Evolutionary conservation across 2,113 vertebrate species (phyloP), one percentile per base, ranked within the genome.

Genomic region (Panthera tigris): DNA sequence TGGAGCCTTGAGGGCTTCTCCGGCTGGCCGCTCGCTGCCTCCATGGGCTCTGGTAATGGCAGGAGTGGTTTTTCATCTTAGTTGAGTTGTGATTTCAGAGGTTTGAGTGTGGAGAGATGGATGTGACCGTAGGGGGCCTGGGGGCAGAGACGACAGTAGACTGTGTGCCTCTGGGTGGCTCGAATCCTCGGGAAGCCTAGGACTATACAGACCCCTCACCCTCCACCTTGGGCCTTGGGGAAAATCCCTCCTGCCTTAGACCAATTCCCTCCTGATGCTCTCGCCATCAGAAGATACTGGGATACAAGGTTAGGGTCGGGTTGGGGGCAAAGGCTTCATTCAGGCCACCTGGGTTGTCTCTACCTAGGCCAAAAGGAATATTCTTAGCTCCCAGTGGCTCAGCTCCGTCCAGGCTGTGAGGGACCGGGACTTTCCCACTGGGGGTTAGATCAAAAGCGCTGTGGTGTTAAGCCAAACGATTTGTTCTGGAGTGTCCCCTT

Each of bases 101-200:
- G 57, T 65, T 11, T 36, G 39, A 31, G 55, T n/a, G 33, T 63
- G 23, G 41, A 86, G 48, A 21, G 63, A 48, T 79, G 11, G 57
- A 71, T 23, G 61, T 69, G 45, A 48, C 14, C 11, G 14, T 61
- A 1, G 29, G 33, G 4, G 4, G 1, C 18, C 41, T 18, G 50
- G 12, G 16, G 55, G 23, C 31, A 45, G 3, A n/a, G 52, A 14
- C 31, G 39, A 1, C 33, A 8, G 15, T 36, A 29, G 39, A 12
- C 25, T 10, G 0, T 15, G 6, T n/a, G 1, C 39, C 27, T 78
- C 19, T 11, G 3, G 23, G 27, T 11, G 10, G 19, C n/a, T 45
- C 31, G 2, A 33, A 27, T 76, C 41, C 29, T 13, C 19, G 33
- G 61, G 45, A 55, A 55, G 6, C 66, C 73, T 74, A 19, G 55